These are phyloP conservation scores for Lepidocolaptes lacrymiger DNA, from an alignment of 2,797 vertebrate genomes.

Conservation along the genomic window DNA sequence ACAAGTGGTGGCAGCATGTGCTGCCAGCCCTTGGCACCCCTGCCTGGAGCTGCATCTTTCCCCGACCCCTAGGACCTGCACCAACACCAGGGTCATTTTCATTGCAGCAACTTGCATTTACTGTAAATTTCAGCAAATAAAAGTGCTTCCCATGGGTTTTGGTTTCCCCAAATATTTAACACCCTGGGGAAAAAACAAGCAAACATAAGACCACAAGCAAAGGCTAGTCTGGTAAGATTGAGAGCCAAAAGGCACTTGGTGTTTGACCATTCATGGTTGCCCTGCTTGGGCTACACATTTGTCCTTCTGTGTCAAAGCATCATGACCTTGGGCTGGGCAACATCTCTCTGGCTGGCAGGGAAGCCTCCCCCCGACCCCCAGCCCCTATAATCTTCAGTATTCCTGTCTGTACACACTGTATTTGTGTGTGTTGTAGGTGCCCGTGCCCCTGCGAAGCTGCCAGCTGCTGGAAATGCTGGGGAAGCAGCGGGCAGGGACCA, in stretches of 20 bases:
- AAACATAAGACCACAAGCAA: neutral
- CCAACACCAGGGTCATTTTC: fast-evolving
- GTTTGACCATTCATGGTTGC: fast-evolving
- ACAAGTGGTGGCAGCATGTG: neutral
- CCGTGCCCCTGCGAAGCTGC: neutral
- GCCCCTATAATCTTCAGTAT: neutral
- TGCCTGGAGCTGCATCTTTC: neutral
- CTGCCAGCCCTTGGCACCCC: neutral
- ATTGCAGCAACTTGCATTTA: fast-evolving
- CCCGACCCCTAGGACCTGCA: fast-evolving
- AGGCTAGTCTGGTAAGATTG: fast-evolving
- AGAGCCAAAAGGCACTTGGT: fast-evolving
- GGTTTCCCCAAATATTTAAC: neutral
- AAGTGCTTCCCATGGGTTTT: neutral
- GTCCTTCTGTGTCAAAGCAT: neutral
- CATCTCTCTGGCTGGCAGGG: neutral
- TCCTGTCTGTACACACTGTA: fast-evolving
- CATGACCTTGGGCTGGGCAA: neutral
- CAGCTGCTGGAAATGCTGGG: constrained; percentile 52
- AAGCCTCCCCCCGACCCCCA: fast-evolving
- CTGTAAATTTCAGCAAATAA: neutral
- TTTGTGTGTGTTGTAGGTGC: neutral
- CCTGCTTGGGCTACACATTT: fast-evolving
- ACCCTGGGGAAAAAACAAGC: neutral
- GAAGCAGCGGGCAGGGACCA: neutral